phyloP scores from a whole-genome alignment of 2,888 invertebrate genomes.

The Sympetrum striolatum region DNA sequence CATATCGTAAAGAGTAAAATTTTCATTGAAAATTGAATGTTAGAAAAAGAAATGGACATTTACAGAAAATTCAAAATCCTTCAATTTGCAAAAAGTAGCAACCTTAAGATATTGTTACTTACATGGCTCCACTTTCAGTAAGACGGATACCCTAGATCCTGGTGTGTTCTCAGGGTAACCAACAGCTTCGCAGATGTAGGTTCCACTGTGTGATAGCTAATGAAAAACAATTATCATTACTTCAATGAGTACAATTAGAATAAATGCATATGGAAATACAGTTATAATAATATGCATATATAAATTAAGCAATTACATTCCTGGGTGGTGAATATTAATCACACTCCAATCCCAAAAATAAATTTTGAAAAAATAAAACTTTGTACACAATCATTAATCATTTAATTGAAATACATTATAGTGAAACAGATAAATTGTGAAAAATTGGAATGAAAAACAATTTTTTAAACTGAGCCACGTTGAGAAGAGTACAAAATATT shows the following conservation, averaged over 20 bases:
- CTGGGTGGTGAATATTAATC: too few species aligned
- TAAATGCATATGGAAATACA: not conserved
- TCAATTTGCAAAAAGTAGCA: not conserved
- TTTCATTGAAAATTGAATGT: too few species aligned
- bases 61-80: not conserved
- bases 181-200: constrained; percentile 83
- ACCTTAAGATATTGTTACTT: constrained; percentile 60
- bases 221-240: constrained; percentile 38
- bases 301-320: not conserved
- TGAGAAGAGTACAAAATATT: too few species aligned
- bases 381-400: too few species aligned
- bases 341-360: too few species aligned
- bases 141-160: constrained; percentile 73
- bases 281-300: not conserved
- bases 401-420: too few species aligned
- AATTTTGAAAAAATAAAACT: too few species aligned
- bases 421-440: too few species aligned
- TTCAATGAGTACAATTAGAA: not conserved
- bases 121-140: constrained; percentile 79
- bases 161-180: constrained; percentile 68
- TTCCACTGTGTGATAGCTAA: constrained; percentile 76
- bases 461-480: too few species aligned
- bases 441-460: too few species aligned
- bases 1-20: too few species aligned
- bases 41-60: too few species aligned